Evolutionary conservation across 2,888 invertebrate species (phyloP).

Genomic region (Oligia strigilis): DNA sequence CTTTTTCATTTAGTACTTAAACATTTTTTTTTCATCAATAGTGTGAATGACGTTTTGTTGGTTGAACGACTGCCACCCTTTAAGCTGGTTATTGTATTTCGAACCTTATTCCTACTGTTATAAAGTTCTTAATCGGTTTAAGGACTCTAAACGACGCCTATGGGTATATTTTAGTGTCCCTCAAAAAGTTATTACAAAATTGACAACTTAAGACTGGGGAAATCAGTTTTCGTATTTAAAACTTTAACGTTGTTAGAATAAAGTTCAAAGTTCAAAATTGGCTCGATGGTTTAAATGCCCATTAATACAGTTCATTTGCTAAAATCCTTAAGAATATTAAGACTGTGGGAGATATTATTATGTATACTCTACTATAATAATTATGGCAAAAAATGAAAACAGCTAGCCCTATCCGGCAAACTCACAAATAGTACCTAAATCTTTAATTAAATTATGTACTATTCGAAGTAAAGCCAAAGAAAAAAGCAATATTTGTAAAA

Average conservation of each 20-base stretch:
- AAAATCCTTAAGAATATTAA: background rate
- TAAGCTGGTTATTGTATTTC: background rate
- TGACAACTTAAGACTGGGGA: background rate
- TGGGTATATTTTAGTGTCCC: background rate
- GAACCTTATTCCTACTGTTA: background rate
- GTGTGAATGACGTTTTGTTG: background rate
- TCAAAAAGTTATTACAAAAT: background rate
- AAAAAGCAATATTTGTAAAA: conserved; percentile 48
- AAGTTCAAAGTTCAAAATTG: background rate
- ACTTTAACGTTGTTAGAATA: background rate
- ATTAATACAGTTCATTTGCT: background rate
- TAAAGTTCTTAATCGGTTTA: background rate
- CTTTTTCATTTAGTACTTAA: background rate
- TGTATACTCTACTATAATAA: background rate
- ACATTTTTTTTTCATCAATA: background rate
- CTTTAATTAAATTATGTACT: conserved; percentile 26
- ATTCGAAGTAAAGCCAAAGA: conserved; percentile 32
- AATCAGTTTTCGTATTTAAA: background rate
- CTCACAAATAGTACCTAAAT: conserved; percentile 45
- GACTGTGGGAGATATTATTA: background rate
- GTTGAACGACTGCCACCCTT: background rate
- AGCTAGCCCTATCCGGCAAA: conserved; percentile 17
- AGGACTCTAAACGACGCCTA: background rate
- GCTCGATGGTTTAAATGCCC: background rate
- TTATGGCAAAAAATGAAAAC: background rate